Evolutionary conservation across 1,140 invertebrate genomes (phyloP), one percentile per base, ranked within the genome.

Genomic region (Drosophila pallidifrons): DNA sequence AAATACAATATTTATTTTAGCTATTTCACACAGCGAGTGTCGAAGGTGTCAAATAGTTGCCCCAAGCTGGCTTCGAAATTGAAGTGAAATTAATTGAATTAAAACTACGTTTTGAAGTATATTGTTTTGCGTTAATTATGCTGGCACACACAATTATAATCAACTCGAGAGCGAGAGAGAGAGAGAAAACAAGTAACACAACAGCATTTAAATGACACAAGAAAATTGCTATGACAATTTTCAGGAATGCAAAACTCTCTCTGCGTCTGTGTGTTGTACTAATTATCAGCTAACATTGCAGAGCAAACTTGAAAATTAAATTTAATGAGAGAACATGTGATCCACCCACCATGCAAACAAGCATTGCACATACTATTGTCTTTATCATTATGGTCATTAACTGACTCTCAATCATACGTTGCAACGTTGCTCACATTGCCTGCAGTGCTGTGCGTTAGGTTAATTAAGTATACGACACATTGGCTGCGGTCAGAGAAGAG

Each of bases 211-310:
- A 13, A 15, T 43, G 43, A 59, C 35, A 15, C 30, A 10, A 8
- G 57, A 35, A 61, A 61, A 68, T 38, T 55, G 32, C 41, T n/a
- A 47, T 64, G 28, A 46, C 46, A 70, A 71, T 68, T 68, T 45
- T 30, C 61, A 10, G 5, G n/a, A 43, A 5, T 64, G n/a, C 35
- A 15, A 3, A 25, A 25, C 20, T 25, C 20, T 25, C 3, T 16
- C 7, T 30, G 11, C 1, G 20, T 30, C 35, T 43, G 51, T n/a
- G 25, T 2, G 7, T 28, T 70, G 15, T 13, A 51, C 66, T 71
- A 70, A 75, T 75, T 75, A 64, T 41, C 58, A 49, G 66, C 51
- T 51, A 47, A 46, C 57, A 74, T 51, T 41, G 15, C 55, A n/a
- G 35, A 54, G 49, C 28, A 25, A 68, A 74, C 64, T 63, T 47